Evolutionary conservation across 1,140 invertebrate genomes (phyloP), one percentile per base, ranked within the genome.

Genomic region (Halesus radiatus): DNA sequence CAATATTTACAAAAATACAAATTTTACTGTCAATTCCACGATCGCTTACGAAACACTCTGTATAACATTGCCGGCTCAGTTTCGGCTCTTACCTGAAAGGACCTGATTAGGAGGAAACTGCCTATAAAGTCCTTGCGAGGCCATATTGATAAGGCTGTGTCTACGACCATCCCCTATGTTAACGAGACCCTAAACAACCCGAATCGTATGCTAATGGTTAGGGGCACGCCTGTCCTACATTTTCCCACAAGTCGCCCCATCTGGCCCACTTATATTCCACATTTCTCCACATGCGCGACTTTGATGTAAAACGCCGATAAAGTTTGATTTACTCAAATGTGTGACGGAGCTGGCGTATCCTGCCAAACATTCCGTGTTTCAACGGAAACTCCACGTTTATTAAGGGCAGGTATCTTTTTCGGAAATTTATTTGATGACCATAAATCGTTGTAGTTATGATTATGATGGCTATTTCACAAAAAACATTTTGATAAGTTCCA

Each of bases 141-240:
- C 15, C 22, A 10, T 74, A 74, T 74, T 58, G 50, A 74, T 74
- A 74, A 74, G 72, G 52, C 50, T 54, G 32, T 74, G 72, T 74
- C 72, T 74, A 56, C 72, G 72, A 29, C 72, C 70, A n/a, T 45
- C 66, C 73, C 62, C 16, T 29, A 15, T 76, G 56, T 53, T 81
- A 81, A 77, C 54, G 80, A 45, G 13, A 20, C 58, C 26, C 58
- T 16, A 56, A 56, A 64, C 74, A 76, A 68, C 60, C 73, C 32
- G 53, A 68, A 37, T 54, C 68, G 68, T 73, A 81, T 72, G 80
- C 72, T 80, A 80, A 80, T 80, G 45, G 79, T 23, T 70, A 26
- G 7, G 29, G 56, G 15, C 50, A 66, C 37, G 72, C 58, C 23
- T 73, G 79, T 70, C 79, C 64, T 7, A 45, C 70, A 56, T 45